Percentiles rank a stretch among this genome's conserved stretches.
Conservation (phyloP, 2,888 invertebrate species). For the Epinotia nisella region DNA sequence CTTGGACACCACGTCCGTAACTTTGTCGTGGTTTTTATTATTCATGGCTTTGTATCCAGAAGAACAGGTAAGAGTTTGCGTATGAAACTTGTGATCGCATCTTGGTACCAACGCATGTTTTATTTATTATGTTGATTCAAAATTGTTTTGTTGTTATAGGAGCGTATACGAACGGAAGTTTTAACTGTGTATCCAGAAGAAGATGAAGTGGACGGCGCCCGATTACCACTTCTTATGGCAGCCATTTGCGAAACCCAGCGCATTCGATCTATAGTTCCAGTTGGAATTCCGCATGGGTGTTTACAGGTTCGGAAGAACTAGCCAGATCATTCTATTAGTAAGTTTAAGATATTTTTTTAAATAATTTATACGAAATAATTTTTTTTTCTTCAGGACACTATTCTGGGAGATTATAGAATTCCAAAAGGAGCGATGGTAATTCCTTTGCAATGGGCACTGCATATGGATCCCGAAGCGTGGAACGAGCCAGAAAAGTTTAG, state of each 20-base stretch:
- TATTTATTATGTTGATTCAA: neutral
- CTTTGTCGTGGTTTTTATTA: slow-evolving; percentile 92
- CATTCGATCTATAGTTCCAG: slow-evolving; percentile 90
- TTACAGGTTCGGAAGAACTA: slow-evolving; percentile 60
- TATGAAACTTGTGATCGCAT: slow-evolving; percentile 4
- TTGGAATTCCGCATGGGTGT: slow-evolving; percentile 94
- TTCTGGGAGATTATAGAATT: slow-evolving; percentile 86
- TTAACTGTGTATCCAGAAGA: slow-evolving; percentile 76
- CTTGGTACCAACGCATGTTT: neutral
- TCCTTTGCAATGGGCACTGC: slow-evolving; percentile 92
- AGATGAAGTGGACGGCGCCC: slow-evolving; percentile 82
- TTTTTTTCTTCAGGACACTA: slow-evolving; percentile 75
- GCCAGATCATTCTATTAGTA: neutral
- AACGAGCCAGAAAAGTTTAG: slow-evolving; percentile 87
- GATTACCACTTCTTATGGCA: slow-evolving; percentile 88
- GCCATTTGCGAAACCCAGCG: slow-evolving; percentile 91
- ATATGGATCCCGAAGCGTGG: slow-evolving; percentile 89
- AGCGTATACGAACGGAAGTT: slow-evolving; percentile 85
- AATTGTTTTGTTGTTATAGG: slow-evolving; percentile 74
- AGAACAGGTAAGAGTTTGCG: slow-evolving; percentile 81
- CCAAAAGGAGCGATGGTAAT: slow-evolving; percentile 90
- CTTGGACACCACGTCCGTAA: slow-evolving; percentile 92
- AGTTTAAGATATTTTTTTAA: neutral
- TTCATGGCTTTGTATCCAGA: slow-evolving; percentile 89
- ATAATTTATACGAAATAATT: too few relatives aligned